Conservation (phyloP, 2,888 invertebrate species). For the Lagria hirta region DNA sequence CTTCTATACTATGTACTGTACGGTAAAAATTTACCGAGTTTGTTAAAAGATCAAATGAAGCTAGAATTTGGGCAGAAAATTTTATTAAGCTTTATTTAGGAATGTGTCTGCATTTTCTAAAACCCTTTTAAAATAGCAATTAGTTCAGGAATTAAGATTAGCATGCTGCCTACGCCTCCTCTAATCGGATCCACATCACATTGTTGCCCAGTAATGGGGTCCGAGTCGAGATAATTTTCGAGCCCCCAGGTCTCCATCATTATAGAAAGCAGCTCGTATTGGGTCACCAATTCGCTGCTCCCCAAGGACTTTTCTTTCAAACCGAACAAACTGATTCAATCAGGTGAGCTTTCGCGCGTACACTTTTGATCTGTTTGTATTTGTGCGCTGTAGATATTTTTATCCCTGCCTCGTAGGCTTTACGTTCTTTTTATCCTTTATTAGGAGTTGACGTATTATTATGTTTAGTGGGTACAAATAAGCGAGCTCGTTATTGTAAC, state of each 20-base stretch:
- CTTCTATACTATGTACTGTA: too few relatives aligned
- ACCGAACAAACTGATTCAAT: conserved; percentile 40
- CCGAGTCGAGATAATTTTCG: conserved; percentile 34
- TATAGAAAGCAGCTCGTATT: conserved; percentile 27
- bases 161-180: too few relatives aligned
- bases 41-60: too few relatives aligned
- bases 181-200: conserved; percentile 25
- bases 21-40: too few relatives aligned
- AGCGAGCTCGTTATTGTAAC: conserved; percentile 45
- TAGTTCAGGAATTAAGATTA: background rate
- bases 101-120: too few relatives aligned
- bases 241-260: conserved; percentile 34
- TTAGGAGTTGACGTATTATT: conserved; percentile 38
- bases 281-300: conserved; percentile 20
- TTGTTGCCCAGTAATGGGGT: conserved; percentile 22
- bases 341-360: conserved; percentile 36
- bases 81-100: too few relatives aligned
- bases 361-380: conserved; percentile 43
- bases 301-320: conserved; percentile 18
- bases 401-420: conserved; percentile 38
- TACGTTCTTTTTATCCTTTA: conserved; percentile 44
- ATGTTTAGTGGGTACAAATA: conserved; percentile 39
- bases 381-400: conserved; percentile 36
- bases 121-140: too few relatives aligned
- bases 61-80: too few relatives aligned